Conservation (phyloP, 2,888 invertebrate genomes). For the Andrena haemorrhoa region DNA sequence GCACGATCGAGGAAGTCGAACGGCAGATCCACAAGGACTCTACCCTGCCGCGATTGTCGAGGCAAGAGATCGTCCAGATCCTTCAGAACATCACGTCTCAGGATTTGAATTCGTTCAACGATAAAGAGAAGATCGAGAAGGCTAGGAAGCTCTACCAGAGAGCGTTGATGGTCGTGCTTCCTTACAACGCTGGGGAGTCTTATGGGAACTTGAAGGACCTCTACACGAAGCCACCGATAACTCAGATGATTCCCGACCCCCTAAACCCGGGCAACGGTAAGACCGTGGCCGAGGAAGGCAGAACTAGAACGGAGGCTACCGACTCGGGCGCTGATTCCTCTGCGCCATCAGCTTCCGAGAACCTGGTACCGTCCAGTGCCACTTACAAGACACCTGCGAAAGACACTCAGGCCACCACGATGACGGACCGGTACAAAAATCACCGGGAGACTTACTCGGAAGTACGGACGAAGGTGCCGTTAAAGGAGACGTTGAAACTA, state of each 20-base stretch:
- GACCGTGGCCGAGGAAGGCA: background rate
- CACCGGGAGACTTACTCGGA: conserved; percentile 76
- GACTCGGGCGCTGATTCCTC: background rate
- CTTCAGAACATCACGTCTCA: conserved; percentile 87
- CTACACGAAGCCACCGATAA: conserved; percentile 89
- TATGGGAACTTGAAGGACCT: conserved; percentile 87
- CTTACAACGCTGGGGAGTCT: conserved; percentile 87
- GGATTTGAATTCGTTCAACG: conserved; percentile 76
- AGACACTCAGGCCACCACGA: conserved; percentile 1
- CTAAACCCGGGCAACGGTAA: conserved; percentile 26
- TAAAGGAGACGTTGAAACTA: conserved; percentile 58
- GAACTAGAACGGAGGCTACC: background rate
- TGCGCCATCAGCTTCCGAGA: conserved; percentile 8
- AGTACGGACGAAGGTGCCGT: conserved; percentile 47
- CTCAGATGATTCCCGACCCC: conserved; percentile 86
- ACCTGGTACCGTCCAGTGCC: conserved; percentile 29
- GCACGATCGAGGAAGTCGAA: conserved; percentile 89
- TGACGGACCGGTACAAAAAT: conserved; percentile 68
- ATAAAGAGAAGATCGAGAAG: conserved; percentile 75
- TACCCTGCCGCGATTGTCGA: conserved; percentile 88
- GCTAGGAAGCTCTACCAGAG: conserved; percentile 84
- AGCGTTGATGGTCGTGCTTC: conserved; percentile 89
- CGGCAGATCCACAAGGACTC: conserved; percentile 87
- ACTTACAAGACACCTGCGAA: conserved; percentile 1
- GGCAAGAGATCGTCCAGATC: conserved; percentile 89